Evolutionary conservation across 2,797 vertebrate species (phyloP).

Genomic region (Odontamblyopus rebecca): DNA sequence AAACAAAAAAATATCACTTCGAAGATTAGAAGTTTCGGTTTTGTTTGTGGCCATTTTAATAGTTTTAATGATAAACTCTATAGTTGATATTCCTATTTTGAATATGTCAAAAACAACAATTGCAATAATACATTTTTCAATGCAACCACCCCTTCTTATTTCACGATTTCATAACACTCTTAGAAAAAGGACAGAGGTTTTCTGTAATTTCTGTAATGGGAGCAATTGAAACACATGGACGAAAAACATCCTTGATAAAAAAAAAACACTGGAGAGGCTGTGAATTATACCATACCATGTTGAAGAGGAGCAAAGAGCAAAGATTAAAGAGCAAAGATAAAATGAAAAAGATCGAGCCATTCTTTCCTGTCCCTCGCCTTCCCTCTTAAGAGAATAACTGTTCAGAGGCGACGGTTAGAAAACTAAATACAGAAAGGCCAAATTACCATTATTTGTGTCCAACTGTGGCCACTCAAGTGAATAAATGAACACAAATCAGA

Average conservation of each 20-base stretch:
- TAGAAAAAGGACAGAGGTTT: conserved; percentile 5
- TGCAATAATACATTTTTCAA: not conserved
- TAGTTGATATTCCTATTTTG: no score
- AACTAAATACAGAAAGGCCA: not conserved
- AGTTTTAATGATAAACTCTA: no score
- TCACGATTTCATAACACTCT: conserved; percentile 14
- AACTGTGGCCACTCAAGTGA: not conserved
- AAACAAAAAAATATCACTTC: no score
- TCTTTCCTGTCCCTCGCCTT: not conserved
- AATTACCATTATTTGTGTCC: not conserved
- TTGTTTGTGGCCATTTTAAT: no score
- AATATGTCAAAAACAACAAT: no score
- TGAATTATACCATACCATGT: conserved; percentile 19
- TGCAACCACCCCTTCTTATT: not conserved
- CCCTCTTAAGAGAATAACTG: conserved; percentile 7
- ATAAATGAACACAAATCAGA: not conserved
- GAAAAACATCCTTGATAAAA: not conserved
- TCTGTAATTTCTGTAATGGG: not conserved
- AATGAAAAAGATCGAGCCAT: conserved; percentile 29
- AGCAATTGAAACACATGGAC: not conserved
- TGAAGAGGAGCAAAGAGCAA: conserved; percentile 28
- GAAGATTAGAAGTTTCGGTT: no score
- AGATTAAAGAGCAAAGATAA: conserved; percentile 36
- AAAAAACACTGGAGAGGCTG: conserved; percentile 12
- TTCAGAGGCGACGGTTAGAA: not conserved